These are phyloP conservation scores for Toxonevra muliebris DNA, from an alignment of 2,888 invertebrate species.

Conservation along the genomic window DNA sequence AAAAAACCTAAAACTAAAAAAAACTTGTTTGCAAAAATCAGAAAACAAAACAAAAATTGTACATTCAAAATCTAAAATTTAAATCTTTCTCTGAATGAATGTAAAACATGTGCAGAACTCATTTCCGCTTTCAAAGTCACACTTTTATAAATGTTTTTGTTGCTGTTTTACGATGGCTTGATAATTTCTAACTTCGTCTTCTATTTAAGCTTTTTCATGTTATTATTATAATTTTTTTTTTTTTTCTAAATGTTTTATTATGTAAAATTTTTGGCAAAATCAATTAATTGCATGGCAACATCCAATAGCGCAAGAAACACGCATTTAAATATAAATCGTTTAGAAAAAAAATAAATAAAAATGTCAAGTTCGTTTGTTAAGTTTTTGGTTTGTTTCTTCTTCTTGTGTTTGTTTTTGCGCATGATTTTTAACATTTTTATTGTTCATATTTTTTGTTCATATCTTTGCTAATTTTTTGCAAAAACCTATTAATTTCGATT, in stretches of 20 bases:
- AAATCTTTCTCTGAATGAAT: neutral
- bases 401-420: slow-evolving; percentile 68
- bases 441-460: neutral
- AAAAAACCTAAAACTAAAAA: too few relatives aligned
- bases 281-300: too few relatives aligned
- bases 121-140: too few relatives aligned
- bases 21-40: too few relatives aligned
- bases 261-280: too few relatives aligned
- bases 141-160: slow-evolving; percentile 21
- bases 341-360: neutral
- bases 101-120: neutral
- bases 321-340: too few relatives aligned
- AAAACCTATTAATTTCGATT: neutral
- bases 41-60: too few relatives aligned
- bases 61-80: too few relatives aligned
- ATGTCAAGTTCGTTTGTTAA: slow-evolving; percentile 30
- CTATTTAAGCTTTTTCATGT: too few relatives aligned
- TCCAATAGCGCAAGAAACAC: too few relatives aligned
- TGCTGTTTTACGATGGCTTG: slow-evolving; percentile 32
- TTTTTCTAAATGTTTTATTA: neutral
- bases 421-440: neutral
- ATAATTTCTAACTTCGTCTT: too few relatives aligned
- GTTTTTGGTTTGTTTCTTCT: slow-evolving; percentile 37
- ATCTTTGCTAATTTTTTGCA: neutral
- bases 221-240: too few relatives aligned